Evolutionary conservation across 2,113 vertebrate genomes (phyloP), one percentile per base, ranked within the genome.

Genomic region (Megalops atlanticus): DNA sequence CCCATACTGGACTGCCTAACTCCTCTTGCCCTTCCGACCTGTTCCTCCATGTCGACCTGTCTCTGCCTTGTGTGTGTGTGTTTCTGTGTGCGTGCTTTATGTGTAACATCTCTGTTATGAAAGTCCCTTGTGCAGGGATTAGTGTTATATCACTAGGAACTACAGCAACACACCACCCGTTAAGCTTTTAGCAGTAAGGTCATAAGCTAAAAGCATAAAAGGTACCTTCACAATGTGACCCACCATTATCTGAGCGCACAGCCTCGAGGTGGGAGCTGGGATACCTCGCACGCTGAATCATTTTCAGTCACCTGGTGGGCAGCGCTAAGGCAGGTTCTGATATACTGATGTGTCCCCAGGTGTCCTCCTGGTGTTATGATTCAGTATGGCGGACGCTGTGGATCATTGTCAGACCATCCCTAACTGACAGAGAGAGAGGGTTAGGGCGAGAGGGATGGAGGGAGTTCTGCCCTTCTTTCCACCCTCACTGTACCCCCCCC

Each of bases 341-440:
- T 54, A 49, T 38, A 31, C 73, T 16, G 39, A 52, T 76, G n/a
- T 76, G 75, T 49, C 45, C 24, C 54, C 35, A 54, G 21, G 47
- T 38, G 39, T 35, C 76, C 36, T 12, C 76, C 33, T 45, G 76
- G 47, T 58, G 21, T 41, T 54, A 49, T 77, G 76, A 77, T 58
- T 77, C 76, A 77, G 10, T 38, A 35, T 54, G 47, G 58, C 47
- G n/a, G n/a, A 58, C 76, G 36, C 76, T 77, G 75, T 54, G 76
- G 47, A 49, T 38, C 58, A 35, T 16, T 54, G 45, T 77, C 76
- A 52, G 76, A 77, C 58, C 33, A 16, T 77, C 18, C 33, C 24
- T 38, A 38, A 77, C 15, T 58, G 49, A 38, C 76, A 54, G 47
- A 77, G 36, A 77, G 76, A 1, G 33, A 58, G 76, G 58, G 76